phyloP scores from a whole-genome alignment of 2,797 vertebrate species.

The Perodicticus potto region DNA sequence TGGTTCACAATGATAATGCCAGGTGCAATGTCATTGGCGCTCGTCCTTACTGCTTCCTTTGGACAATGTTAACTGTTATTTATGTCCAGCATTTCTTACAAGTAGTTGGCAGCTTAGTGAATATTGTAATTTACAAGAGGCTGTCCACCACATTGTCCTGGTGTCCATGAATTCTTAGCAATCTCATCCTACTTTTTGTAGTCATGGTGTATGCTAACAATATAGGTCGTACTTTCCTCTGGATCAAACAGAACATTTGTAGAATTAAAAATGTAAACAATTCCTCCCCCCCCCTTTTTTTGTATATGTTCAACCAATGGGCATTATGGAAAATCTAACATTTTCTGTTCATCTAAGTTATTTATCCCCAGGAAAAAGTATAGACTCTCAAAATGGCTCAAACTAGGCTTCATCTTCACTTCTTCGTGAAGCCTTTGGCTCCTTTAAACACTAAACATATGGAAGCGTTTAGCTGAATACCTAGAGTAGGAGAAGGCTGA shows the following conservation, averaged over 20 bases:
- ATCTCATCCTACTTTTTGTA: neutral
- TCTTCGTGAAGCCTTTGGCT: neutral
- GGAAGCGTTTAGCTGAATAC: neutral
- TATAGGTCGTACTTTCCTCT: conserved; percentile 9
- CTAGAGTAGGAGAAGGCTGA: neutral
- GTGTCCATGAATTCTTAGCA: conserved; percentile 58
- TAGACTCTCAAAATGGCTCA: neutral
- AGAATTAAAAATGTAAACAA: conserved; percentile 15
- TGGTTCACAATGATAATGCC: conserved; percentile 48
- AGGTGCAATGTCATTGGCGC: conserved; percentile 40
- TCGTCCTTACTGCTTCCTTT: conserved; percentile 56
- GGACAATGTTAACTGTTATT: conserved; percentile 64
- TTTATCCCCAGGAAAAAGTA: conserved; percentile 28
- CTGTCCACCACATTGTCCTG: conserved; percentile 31
- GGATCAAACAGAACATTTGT: neutral
- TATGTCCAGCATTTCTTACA: conserved; percentile 60
- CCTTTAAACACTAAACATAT: conserved; percentile 32
- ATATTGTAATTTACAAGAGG: conserved; percentile 36
- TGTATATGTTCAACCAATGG: conserved; percentile 8
- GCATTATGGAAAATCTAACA: neutral
- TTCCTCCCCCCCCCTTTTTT: neutral
- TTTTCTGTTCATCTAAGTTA: conserved; percentile 30
- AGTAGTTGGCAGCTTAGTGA: conserved; percentile 64
- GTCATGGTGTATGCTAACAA: conserved; percentile 2
- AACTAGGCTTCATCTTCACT: neutral